Evolutionary conservation across 2,888 invertebrate genomes (phyloP).

Genomic region (Drosophila heteroneura): DNA sequence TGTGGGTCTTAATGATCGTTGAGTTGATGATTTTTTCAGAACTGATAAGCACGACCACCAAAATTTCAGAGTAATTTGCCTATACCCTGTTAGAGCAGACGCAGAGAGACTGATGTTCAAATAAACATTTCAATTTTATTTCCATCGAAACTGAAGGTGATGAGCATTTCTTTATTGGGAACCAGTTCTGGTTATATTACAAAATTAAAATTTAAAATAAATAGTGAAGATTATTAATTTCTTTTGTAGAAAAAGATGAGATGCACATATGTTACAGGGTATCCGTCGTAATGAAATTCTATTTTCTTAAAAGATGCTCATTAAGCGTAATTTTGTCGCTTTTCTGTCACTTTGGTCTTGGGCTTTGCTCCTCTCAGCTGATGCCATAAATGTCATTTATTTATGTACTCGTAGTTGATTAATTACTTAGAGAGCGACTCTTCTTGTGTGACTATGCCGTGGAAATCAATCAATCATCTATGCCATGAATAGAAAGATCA

Average conservation of each 20-base stretch:
- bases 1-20: constrained; percentile 64
- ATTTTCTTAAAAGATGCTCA: neutral
- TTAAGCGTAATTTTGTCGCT: constrained; percentile 8
- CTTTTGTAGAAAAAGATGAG: neutral
- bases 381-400: constrained; percentile 69
- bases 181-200: neutral
- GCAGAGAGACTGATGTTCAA: neutral
- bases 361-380: constrained; percentile 20
- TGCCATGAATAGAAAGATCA: constrained; percentile 62
- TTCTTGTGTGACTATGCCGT: constrained; percentile 14
- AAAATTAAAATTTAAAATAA: neutral
- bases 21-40: constrained; percentile 70
- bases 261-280: neutral
- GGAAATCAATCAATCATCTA: constrained; percentile 68
- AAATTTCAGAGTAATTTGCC: constrained; percentile 50
- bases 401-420: constrained; percentile 61
- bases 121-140: neutral
- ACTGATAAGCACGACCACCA: constrained; percentile 73
- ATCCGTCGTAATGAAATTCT: neutral
- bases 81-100: constrained; percentile 12
- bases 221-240: rapidly evolving
- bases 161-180: neutral
- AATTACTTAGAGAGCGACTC: constrained; percentile 52
- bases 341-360: constrained; percentile 9
- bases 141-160: no score